Base-by-base conservation (phyloP, 2,888 invertebrate species). In the Oscheius onirici region DNA sequence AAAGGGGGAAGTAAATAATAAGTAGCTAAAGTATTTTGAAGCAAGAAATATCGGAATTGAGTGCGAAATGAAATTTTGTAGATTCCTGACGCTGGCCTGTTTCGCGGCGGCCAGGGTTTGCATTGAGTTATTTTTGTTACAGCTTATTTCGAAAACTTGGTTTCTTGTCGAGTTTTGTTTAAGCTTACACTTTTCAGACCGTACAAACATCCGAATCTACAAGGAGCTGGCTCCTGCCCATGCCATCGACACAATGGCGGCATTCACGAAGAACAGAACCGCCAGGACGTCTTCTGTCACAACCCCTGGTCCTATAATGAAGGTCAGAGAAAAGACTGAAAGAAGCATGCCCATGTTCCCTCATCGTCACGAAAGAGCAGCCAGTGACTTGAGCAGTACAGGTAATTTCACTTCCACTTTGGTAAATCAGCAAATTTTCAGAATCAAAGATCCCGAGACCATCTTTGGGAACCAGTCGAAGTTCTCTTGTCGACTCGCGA, bases 191-290 rank as follows among this genome's bases (percentile, higher is more conserved):
- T 15, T 43, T 55, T 55, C 17, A 92, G 97, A 97, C 91, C 94
- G 97, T 91, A 97, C 97, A 90, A 99, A 99, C 92, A 94, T 97
- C 91, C 97, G 97, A 91, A 92, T 97, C 89, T 97, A 97, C 91
- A 95, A 96, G 91, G 97, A 97, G 92, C 95, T 96, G 90, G 91
- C 97, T 91, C 96, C 97, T 87, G 94, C 95, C 89, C 97, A 97
- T 89, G 95, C 95, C 85, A 94, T 95, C 89, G 97, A 99, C 92
- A 94, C 94, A 89, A 97, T 99, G 96, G 93, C 95, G 88, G 94
- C 95, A 88, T 99, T 99, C 92, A 93, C 93, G 91, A 93, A 96
- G 89, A 95, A 95, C 91, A 87, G 88, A 22, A 78, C 80, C 49
- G 77, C 75, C 0, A 74, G 75, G 40, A 28, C 43, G n/a, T 49